Percentiles rank a stretch among this genome's conserved stretches.
phyloP scores from a whole-genome alignment of 2,888 invertebrate genomes.

The Metacarcinus magister region DNA sequence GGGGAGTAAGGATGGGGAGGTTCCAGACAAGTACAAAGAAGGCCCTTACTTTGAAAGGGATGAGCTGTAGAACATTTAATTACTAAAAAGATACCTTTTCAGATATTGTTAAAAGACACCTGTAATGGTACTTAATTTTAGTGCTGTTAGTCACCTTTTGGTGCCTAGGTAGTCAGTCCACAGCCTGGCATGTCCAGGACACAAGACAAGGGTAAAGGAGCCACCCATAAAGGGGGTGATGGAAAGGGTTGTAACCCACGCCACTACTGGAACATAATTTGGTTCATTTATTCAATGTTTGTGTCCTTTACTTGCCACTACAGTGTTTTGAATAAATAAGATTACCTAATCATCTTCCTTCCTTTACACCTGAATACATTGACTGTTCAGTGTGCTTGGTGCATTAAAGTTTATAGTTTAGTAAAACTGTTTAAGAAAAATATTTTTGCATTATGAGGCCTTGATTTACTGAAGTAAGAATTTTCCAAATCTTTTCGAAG shows the following conservation, averaged over 20 bases:
- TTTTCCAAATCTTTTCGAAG: too few relatives aligned
- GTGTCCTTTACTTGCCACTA: background rate
- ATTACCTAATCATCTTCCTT: background rate
- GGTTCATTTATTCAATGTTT: background rate
- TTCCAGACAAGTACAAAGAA: slow-evolving; percentile 82
- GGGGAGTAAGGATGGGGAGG: slow-evolving; percentile 77
- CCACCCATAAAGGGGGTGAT: slow-evolving; percentile 33
- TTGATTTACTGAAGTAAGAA: too few relatives aligned
- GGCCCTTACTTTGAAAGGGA: slow-evolving; percentile 82
- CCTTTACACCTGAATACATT: too few relatives aligned
- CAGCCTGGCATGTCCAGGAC: background rate
- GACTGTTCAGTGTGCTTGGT: too few relatives aligned
- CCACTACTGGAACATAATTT: slow-evolving; percentile 28
- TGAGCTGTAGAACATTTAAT: slow-evolving; percentile 46
- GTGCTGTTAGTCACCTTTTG: background rate
- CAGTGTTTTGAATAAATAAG: background rate
- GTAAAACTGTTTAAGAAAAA: too few relatives aligned
- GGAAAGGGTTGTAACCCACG: slow-evolving; percentile 28
- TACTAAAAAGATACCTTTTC: background rate
- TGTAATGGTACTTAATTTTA: background rate
- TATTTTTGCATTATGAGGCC: too few relatives aligned
- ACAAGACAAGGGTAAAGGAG: background rate
- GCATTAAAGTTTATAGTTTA: too few relatives aligned
- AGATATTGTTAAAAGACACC: background rate
- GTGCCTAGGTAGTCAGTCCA: background rate